phyloP scores from a whole-genome alignment of 2,888 invertebrate genomes.

The Heliconius ethilla region DNA sequence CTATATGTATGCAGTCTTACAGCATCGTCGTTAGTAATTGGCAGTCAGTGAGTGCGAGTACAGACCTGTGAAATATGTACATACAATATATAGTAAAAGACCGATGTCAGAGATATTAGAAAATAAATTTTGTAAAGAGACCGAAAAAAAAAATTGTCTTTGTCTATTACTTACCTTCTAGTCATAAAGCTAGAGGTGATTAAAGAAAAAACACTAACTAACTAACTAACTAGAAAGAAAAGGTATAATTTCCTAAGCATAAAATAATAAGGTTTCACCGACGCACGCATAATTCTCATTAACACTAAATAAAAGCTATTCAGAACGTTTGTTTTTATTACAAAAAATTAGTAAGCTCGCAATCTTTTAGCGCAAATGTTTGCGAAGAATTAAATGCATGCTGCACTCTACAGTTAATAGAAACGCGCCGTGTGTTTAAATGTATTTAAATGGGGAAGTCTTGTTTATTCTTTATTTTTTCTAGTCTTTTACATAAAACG shows the following conservation, averaged over 20 bases:
- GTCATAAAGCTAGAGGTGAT: background rate
- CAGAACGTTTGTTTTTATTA: conserved; percentile 45
- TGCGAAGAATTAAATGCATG: conserved; percentile 45
- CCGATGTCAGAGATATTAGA: no score
- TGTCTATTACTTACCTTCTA: no score
- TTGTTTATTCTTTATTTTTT: conserved; percentile 10
- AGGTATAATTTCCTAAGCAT: background rate
- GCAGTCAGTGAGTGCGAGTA: background rate
- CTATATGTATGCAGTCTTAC: no score
- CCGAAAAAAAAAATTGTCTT: no score
- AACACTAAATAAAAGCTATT: conserved; percentile 45
- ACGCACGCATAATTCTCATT: conserved; percentile 40
- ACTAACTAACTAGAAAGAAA: background rate
- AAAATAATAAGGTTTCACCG: conserved; percentile 35
- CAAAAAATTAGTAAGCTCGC: conserved; percentile 45
- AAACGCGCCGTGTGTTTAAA: conserved; percentile 27
- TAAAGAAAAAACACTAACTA: background rate
- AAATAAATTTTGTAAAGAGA: no score
- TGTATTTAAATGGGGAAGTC: conserved; percentile 19
- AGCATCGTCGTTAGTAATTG: background rate
- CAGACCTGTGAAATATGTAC: background rate
- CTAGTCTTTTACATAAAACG: background rate
- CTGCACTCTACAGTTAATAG: conserved; percentile 39
- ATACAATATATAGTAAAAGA: no score
- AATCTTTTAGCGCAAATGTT: conserved; percentile 46